Percentiles rank a stretch among this genome's conserved stretches.
Evolutionary conservation across 2,113 vertebrate species (phyloP).

Genomic region (Rana temporaria): DNA sequence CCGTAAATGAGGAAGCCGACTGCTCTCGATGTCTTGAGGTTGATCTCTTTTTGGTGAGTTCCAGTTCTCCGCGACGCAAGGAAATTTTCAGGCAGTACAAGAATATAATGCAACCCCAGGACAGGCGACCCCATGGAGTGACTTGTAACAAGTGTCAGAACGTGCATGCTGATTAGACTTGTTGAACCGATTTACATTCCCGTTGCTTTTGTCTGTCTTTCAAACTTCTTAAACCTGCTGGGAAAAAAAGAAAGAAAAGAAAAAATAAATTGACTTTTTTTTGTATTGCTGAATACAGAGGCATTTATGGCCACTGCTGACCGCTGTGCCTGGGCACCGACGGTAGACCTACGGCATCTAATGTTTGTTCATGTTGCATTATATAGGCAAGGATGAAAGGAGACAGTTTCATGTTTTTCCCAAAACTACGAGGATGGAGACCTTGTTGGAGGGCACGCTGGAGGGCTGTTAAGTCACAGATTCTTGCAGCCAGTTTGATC

Average conservation of each 20-base stretch:
- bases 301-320: constrained; percentile 8
- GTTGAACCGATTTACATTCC: constrained; percentile 35
- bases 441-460: background rate
- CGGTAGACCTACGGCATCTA: background rate
- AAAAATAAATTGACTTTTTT: background rate
- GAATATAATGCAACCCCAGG: background rate
- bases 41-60: constrained; percentile 16
- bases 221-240: background rate
- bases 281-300: background rate
- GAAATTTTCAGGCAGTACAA: constrained; percentile 15
- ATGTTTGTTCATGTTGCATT: background rate
- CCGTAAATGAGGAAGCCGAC: constrained; percentile 28
- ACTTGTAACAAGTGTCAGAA: constrained; percentile 20
- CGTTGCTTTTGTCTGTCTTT: background rate
- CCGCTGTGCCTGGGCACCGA: background rate
- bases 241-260: background rate
- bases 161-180: background rate
- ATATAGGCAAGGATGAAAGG: constrained; percentile 19
- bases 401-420: constrained; percentile 27
- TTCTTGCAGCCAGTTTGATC: constrained; percentile 58
- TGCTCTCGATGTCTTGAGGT: constrained; percentile 20
- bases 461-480: background rate
- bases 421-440: background rate
- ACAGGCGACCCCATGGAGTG: background rate
- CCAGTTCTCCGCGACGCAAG: background rate